Percentiles rank a stretch among this genome's conserved stretches.
Evolutionary conservation across 2,113 vertebrate species (phyloP).

Genomic region (Danionella cerebrum): DNA sequence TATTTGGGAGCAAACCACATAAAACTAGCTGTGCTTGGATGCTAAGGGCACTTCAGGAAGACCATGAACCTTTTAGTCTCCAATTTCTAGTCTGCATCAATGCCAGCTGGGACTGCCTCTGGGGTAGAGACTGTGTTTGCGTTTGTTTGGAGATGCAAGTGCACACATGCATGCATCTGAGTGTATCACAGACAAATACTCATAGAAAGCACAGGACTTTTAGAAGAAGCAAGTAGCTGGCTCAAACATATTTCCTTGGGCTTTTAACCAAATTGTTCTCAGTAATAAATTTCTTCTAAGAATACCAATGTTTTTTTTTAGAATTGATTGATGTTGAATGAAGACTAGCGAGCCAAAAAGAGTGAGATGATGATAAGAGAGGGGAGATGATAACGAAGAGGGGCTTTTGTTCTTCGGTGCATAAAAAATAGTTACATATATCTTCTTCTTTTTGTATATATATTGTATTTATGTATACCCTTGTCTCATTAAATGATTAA

Average conservation of each 20-base stretch:
- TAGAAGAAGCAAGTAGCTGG: conserved; percentile 2
- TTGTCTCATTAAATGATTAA: neutral
- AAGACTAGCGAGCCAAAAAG: neutral
- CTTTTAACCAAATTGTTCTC: conserved; percentile 17
- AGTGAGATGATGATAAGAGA: neutral
- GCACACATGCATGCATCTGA: neutral
- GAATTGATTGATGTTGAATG: neutral
- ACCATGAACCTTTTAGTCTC: conserved; percentile 15
- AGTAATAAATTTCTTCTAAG: conserved; percentile 3
- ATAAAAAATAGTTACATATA: neutral
- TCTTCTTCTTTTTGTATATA: neutral
- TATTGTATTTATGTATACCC: neutral
- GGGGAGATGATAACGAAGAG: neutral
- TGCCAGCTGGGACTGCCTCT: conserved; percentile 12
- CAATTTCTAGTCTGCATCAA: neutral
- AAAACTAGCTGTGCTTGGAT: neutral
- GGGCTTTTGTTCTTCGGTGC: neutral
- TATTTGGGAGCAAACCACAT: neutral
- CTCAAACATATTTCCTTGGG: conserved; percentile 9
- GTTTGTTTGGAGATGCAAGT: neutral
- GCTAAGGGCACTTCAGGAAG: neutral
- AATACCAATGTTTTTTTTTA: neutral
- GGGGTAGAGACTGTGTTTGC: neutral
- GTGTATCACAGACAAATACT: neutral
- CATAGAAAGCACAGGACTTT: neutral